Evolutionary conservation across 2,888 invertebrate species (phyloP).

Genomic region (Pocota personata): DNA sequence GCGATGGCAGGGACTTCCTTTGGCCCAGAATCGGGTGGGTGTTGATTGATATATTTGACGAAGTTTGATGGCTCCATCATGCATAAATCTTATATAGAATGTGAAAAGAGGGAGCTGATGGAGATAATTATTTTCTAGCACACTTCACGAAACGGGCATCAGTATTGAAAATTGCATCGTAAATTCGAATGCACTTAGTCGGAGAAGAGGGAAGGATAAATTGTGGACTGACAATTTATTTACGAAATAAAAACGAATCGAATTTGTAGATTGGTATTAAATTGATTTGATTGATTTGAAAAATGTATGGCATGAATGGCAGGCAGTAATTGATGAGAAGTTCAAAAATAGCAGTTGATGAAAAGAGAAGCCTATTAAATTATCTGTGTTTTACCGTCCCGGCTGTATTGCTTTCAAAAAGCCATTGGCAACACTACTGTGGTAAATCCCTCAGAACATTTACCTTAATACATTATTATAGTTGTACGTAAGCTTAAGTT

Average conservation of each 20-base stretch:
- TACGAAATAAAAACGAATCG: not conserved
- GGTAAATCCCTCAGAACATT: no score
- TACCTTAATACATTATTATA: no score
- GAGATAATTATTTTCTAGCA: slow-evolving; percentile 21
- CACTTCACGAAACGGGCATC: slow-evolving; percentile 1
- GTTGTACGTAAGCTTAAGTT: no score
- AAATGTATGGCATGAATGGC: not conserved
- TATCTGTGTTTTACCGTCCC: no score
- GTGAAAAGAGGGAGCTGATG: not conserved
- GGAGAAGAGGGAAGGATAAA: not conserved
- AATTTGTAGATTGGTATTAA: not conserved
- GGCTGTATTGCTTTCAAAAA: no score
- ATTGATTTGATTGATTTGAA: not conserved
- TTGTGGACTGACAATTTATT: not conserved
- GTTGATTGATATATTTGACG: slow-evolving; percentile 38
- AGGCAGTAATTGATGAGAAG: not conserved
- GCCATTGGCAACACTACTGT: no score
- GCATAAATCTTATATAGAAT: slow-evolving; percentile 8
- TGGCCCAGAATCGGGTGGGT: slow-evolving; percentile 16
- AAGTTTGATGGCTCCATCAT: not conserved
- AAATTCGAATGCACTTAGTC: slow-evolving; percentile 61
- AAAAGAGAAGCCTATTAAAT: not conserved
- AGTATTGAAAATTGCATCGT: slow-evolving; percentile 48
- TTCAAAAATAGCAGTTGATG: not conserved
- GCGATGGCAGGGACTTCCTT: slow-evolving; percentile 21